Base-by-base conservation (phyloP, 2,797 vertebrate species). In the Cygnus olor region DNA sequence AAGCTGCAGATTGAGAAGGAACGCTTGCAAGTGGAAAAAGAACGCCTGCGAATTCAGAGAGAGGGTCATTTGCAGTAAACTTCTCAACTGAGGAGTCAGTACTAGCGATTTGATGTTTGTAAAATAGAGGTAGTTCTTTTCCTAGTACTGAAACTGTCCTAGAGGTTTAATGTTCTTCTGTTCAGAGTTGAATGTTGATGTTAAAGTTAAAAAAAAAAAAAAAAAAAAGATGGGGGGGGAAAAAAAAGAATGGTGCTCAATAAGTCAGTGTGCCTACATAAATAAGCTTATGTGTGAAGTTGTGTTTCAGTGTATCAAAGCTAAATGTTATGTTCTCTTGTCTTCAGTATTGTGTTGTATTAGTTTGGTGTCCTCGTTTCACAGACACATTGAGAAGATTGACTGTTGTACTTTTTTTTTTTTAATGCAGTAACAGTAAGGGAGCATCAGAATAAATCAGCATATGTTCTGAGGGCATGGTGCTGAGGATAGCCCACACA, bases 1-100 rank as follows among this genome's bases (percentile, higher is more conserved):
- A 98, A 99, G 95, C 98, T 99, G 93, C 99, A 99, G 97, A 99
- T 99, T 36, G 99, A 99, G 96, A 98, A 99, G 97, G 99, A 99
- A 57, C 98, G 98, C 78, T 98, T 99, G 61, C 99, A 99, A 95
- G 99, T 99, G 94, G 99, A 99, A 96, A 99, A 99, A 86, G 99
- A 99, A 90, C 98, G 99, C 90, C 98, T 99, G 94, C 96, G 98
- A 68, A 98, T 99, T 96, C 98, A 99, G 93, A 98, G 98, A 89
- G 98, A 98, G 81, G 98, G 98, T 42, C 98, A 98, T 84, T 80
- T 98, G 94, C 98, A 97, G 95, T 98, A 96, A 98, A 65, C 11
- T 8, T 40, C 45, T 72, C 5, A 14, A 30, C 65, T 74, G 18
- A 51, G 73, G 64, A 61, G 85, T 93, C 71, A 70, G 21, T 30